Evolutionary conservation across 2,113 vertebrate genomes (phyloP), one percentile per base, ranked within the genome.

Genomic region (Oncorhynchus kisutch): DNA sequence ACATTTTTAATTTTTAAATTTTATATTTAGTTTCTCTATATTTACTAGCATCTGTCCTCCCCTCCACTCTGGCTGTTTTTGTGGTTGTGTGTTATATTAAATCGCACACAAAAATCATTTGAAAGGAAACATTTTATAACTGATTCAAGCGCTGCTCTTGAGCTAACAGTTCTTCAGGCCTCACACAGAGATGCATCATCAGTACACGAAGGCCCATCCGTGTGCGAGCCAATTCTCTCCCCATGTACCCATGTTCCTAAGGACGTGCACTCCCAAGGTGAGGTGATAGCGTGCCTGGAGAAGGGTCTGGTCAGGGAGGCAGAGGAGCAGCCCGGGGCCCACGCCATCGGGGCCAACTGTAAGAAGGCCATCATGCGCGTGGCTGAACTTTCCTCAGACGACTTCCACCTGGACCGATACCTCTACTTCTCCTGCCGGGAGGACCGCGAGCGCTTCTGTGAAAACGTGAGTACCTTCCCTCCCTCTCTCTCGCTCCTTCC

Each of bases 321-420:
- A 0, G 97, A 99, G 87, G 94, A 96, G 76, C 91, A 85, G 14
- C 89, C 91, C 0, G 91, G 93, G 2, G 91, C 87, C 1, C 85
- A 89, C 24, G 5, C 82, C 74, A 95, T 99, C 79, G 96, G 92
- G 16, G 96, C 97, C 0, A 92, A 93, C 0, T 99, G 98, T 75
- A 99, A 97, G 85, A 99, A 99, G 80, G 87, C 96, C 5, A 99
- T 99, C 82, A 95, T 99, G 70, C 95, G 98, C 0, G 97, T 99
- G 0, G 98, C 97, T 0, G 98, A 99, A 14, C 96, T 99, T 54
- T 99, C 97, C 0, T 99, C 97, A 0, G 97, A 99, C 7, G 93
- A 94, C 85, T 99, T 99, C 90, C 98, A 99, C 86, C 90, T 99
- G 49, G 98, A 99, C 88, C 89, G 98, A 0, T 95, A 99, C 54